Percentiles rank a stretch among this genome's conserved stretches.
phyloP scores from a whole-genome alignment of 2,113 vertebrate species.

The Nycticebus coucang region DNA sequence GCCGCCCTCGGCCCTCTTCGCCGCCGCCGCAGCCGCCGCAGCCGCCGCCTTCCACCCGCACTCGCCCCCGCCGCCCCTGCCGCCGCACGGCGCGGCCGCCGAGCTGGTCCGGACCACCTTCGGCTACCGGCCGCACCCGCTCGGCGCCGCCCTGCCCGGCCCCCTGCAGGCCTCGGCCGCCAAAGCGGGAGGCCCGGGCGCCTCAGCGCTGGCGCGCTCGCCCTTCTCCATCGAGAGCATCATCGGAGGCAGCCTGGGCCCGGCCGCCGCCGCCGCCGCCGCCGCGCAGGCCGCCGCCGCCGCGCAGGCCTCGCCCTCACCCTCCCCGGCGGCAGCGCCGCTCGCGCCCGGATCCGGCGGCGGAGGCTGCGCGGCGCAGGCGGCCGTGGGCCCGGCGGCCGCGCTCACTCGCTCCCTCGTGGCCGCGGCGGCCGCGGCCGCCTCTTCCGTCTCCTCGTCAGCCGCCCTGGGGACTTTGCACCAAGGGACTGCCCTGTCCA shows the following conservation, averaged over 20 bases:
- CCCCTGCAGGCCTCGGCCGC: constrained; percentile 85
- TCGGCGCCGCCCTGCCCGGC: constrained; percentile 81
- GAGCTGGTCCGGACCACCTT: constrained; percentile 91
- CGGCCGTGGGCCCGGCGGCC: constrained; percentile 87
- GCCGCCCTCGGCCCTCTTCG: constrained; percentile 91
- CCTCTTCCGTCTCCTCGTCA: constrained; percentile 77
- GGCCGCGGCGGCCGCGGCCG: constrained; percentile 79
- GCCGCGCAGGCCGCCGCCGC: constrained; percentile 79
- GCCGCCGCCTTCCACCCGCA: constrained; percentile 89
- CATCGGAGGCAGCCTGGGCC: constrained; percentile 89
- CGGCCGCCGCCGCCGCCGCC: constrained; percentile 86
- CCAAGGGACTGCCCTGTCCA: constrained; percentile 82
- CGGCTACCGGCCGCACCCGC: constrained; percentile 87
- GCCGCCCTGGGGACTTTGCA: constrained; percentile 79
- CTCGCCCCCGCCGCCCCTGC: constrained; percentile 82
- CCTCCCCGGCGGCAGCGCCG: constrained; percentile 84
- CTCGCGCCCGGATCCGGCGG: constrained; percentile 85
- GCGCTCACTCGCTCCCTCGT: constrained; percentile 77
- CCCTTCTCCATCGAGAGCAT: constrained; percentile 96
- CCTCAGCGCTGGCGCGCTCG: constrained; percentile 87
- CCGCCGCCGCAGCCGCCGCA: constrained; percentile 60
- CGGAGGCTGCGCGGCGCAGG: constrained; percentile 88
- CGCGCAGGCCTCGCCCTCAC: constrained; percentile 40
- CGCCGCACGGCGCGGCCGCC: constrained; percentile 84
- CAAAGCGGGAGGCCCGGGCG: constrained; percentile 84